A percentile compares a stretch with the other conserved stretches of the same genome.
Conservation (phyloP, 2,888 invertebrate species). For the Lasius platythorax region DNA sequence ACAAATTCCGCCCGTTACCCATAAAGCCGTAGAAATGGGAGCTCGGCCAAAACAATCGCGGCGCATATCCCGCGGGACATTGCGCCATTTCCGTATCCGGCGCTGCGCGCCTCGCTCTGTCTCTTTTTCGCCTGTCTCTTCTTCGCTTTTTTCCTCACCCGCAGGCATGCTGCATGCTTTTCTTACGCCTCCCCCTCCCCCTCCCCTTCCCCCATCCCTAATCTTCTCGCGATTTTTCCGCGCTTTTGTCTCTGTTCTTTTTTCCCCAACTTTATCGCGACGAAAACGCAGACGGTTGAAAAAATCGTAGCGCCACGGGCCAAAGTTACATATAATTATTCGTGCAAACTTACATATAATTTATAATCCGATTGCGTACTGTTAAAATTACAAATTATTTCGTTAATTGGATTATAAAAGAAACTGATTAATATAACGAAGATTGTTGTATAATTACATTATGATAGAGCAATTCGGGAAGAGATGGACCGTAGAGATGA, state of each 20-base stretch:
- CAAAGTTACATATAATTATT: not conserved
- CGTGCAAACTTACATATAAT: not conserved
- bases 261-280: not conserved
- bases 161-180: not conserved
- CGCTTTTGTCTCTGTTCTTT: not conserved
- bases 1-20: conserved; percentile 75
- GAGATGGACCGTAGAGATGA: not conserved
- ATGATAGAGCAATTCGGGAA: not conserved
- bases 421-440: not conserved
- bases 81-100: conserved; percentile 73
- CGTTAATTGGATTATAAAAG: not conserved
- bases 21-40: conserved; percentile 77
- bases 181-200: conserved; percentile 9
- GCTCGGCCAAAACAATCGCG: conserved; percentile 76
- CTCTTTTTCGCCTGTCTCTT: not conserved
- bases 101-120: not conserved
- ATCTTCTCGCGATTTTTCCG: conserved; percentile 26
- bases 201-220: not conserved
- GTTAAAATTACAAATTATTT: not conserved
- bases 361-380: not conserved
- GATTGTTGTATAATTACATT: not conserved
- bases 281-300: conserved; percentile 3
- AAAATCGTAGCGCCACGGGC: conserved; percentile 5
- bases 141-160: not conserved
- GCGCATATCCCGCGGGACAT: conserved; percentile 73